Evolutionary conservation across 2,888 invertebrate species (phyloP).

Genomic region (Pterostichus niger): DNA sequence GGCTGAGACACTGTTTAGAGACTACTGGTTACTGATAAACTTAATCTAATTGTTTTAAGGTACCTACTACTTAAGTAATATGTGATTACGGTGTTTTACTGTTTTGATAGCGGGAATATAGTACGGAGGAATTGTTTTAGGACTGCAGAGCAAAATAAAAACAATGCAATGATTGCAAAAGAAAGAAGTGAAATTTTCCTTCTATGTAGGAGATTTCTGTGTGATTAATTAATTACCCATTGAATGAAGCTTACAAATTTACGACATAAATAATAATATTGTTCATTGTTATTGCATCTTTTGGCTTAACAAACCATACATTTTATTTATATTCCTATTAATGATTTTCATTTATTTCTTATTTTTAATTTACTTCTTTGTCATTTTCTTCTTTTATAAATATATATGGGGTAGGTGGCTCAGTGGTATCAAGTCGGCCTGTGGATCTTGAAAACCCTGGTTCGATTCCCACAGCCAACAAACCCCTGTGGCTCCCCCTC

Average conservation of each 20-base stretch:
- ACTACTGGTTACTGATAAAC: conserved; percentile 37
- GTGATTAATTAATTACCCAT: conserved; percentile 31
- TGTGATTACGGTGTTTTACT: not conserved
- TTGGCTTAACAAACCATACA: not conserved
- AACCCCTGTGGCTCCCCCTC: too few species aligned
- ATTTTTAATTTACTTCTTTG: too few species aligned
- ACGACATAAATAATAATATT: not conserved
- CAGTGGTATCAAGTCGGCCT: too few species aligned
- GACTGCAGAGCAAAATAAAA: conserved; percentile 43
- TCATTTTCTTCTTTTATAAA: too few species aligned
- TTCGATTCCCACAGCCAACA: too few species aligned
- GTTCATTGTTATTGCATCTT: not conserved
- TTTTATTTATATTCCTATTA: not conserved
- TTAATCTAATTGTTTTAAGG: conserved; percentile 43
- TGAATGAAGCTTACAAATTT: conserved; percentile 13
- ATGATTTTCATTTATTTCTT: not conserved
- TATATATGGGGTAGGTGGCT: too few species aligned
- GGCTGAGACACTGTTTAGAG: conserved; percentile 12
- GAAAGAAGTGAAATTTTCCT: conserved; percentile 52
- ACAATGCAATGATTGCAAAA: conserved; percentile 36
- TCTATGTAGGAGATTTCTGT: not conserved
- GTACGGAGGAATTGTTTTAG: conserved; percentile 1
- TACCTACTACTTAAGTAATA: conserved; percentile 9
- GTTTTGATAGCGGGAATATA: not conserved
- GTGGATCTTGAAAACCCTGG: too few species aligned